Percentiles rank a stretch among this genome's conserved stretches.
These are phyloP conservation scores for Sialia sialis DNA, from an alignment of 2,113 vertebrate genomes.

Conservation along the genomic window DNA sequence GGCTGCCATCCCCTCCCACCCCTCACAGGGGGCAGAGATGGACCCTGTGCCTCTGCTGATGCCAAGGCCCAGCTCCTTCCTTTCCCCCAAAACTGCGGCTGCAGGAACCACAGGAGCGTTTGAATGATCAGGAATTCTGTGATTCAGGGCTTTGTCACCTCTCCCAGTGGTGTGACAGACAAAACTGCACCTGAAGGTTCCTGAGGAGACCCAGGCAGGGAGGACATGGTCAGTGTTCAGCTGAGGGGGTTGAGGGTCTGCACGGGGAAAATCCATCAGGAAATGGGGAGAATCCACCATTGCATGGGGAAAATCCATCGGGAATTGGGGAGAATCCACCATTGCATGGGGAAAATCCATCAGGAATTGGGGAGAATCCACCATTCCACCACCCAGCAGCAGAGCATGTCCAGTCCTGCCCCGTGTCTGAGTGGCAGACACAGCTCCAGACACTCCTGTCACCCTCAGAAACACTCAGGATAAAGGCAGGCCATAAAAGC, in stretches of 20 bases:
- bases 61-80: neutral
- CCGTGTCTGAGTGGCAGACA: neutral
- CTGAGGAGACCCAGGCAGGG: neutral
- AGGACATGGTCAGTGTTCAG: fast-evolving
- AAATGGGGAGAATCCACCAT: neutral
- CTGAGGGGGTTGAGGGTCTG: neutral
- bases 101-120: neutral
- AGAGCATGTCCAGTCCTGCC: neutral
- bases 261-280: neutral
- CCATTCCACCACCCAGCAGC: neutral
- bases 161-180: neutral
- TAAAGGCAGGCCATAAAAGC: conserved; percentile 45
- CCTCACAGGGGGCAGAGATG: neutral
- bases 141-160: neutral
- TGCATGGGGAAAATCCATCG: neutral
- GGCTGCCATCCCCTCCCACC: neutral
- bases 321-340: neutral
- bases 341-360: neutral
- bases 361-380: neutral
- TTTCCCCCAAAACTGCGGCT: neutral
- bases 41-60: neutral
- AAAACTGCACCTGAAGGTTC: neutral
- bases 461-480: conserved; percentile 11
- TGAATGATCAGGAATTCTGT: neutral
- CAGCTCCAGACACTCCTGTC: conserved; percentile 11